Percentiles rank a stretch among this genome's conserved stretches.
Conservation (phyloP, 2,797 vertebrate genomes). For the Babyrousa celebensis region DNA sequence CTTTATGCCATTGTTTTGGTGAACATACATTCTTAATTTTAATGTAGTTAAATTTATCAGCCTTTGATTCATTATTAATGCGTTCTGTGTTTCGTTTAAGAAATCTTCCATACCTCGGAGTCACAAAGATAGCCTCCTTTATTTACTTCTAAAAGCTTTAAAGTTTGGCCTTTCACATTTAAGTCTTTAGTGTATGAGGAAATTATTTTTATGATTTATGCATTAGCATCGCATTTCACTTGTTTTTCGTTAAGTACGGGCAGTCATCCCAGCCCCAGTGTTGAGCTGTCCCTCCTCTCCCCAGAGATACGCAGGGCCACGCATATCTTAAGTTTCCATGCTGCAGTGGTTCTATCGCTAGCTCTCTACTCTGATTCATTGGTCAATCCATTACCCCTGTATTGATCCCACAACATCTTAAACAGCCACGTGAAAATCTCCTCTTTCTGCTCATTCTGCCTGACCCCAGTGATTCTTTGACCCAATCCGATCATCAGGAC, state of each 20-base stretch:
- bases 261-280: neutral
- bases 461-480: neutral
- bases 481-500: neutral
- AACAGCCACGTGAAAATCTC: neutral
- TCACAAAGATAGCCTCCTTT: conserved; percentile 31
- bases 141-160: conserved; percentile 59
- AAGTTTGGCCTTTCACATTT: conserved; percentile 57
- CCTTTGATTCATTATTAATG: conserved; percentile 71
- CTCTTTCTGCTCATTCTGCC: neutral
- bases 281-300: neutral
- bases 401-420: neutral
- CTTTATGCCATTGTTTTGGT: conserved; percentile 38
- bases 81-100: conserved; percentile 42
- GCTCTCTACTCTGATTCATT: neutral
- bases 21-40: conserved; percentile 66
- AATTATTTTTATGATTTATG: conserved; percentile 53
- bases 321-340: neutral
- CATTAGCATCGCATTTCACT: conserved; percentile 1
- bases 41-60: conserved; percentile 49
- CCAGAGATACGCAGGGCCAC: neutral
- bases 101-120: neutral
- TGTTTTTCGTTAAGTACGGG: neutral
- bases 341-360: neutral
- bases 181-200: conserved; percentile 49
- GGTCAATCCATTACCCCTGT: neutral